Percentiles rank a stretch among this genome's conserved stretches.
phyloP scores from a whole-genome alignment of 2,797 vertebrate genomes.

The Alosa sapidissima region DNA sequence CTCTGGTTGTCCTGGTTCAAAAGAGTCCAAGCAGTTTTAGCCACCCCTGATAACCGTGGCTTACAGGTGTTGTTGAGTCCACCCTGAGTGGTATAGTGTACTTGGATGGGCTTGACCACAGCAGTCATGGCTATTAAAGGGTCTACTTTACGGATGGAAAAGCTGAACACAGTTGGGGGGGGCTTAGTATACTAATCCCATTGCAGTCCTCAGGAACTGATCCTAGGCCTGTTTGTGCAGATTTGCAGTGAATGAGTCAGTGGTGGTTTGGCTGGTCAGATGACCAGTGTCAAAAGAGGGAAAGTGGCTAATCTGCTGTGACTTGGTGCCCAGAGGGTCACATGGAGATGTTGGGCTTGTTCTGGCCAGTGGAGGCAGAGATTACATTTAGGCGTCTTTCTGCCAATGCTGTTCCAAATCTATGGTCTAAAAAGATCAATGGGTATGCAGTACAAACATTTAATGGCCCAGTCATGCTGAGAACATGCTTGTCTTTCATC shows the following conservation, averaged over 20 bases:
- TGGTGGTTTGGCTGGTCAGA: background rate
- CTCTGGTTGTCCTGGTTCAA: background rate
- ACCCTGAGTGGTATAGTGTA: background rate
- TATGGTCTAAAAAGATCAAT: no score
- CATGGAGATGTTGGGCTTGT: background rate
- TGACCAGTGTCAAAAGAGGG: background rate
- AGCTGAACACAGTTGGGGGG: conserved; percentile 16
- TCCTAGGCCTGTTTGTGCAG: background rate
- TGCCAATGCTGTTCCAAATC: no score
- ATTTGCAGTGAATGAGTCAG: background rate
- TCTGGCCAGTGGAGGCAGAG: background rate
- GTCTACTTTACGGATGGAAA: conserved; percentile 19
- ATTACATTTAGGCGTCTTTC: background rate
- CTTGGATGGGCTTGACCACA: background rate
- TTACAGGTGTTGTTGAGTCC: background rate
- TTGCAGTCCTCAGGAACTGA: background rate
- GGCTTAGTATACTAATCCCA: conserved; percentile 34
- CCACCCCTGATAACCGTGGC: background rate
- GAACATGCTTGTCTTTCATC: no score
- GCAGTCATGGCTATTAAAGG: background rate
- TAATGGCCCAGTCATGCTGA: no score
- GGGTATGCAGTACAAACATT: no score
- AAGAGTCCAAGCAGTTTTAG: background rate
- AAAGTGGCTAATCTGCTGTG: background rate
- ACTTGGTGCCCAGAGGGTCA: background rate